phyloP scores from a whole-genome alignment of 2,888 invertebrate species.

The Eretmocerus hayati region DNA sequence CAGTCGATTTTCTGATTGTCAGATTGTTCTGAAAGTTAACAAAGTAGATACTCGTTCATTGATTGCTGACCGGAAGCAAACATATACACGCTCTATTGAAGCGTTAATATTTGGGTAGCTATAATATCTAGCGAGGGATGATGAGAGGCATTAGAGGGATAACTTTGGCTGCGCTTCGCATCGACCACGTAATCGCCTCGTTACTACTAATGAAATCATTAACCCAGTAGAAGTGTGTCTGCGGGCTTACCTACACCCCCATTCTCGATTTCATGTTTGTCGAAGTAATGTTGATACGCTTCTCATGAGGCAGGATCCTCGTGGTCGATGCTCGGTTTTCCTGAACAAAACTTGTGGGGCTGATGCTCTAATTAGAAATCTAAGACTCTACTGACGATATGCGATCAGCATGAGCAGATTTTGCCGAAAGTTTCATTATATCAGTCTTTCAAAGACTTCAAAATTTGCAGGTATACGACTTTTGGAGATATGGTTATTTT shows the following conservation, averaged over 20 bases:
- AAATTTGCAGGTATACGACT: no score
- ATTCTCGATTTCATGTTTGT: slow-evolving; percentile 8
- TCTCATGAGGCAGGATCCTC: background rate
- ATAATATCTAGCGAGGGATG: background rate
- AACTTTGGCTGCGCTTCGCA: background rate
- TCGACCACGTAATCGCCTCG: slow-evolving; percentile 11
- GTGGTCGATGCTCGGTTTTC: background rate
- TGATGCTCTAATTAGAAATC: slow-evolving; percentile 13
- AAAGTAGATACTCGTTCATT: no score
- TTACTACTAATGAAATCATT: slow-evolving; percentile 17
- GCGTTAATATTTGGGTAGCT: background rate
- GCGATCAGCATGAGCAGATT: no score
- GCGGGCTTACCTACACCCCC: background rate
- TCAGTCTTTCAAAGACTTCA: no score
- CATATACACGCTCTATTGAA: background rate
- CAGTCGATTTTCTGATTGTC: no score
- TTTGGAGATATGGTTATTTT: no score
- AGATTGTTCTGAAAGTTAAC: no score
- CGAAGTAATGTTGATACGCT: slow-evolving; percentile 3
- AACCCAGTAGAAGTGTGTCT: slow-evolving; percentile 3
- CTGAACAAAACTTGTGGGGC: background rate
- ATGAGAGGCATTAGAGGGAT: background rate
- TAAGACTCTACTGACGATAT: no score
- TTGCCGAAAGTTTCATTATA: no score
- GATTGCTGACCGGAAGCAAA: no score